Conservation (phyloP, 2,113 vertebrate genomes). For the Tor tambroides region DNA sequence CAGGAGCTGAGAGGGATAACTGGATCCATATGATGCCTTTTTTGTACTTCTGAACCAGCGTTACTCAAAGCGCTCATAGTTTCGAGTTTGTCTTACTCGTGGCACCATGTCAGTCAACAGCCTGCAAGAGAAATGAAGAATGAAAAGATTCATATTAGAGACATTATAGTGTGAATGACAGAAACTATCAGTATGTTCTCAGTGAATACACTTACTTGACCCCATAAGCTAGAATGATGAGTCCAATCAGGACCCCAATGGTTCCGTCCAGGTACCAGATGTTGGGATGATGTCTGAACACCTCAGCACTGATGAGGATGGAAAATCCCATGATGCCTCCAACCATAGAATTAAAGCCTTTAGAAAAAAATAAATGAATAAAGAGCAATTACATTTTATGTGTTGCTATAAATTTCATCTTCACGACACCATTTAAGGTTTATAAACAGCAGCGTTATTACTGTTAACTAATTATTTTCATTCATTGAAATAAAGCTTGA, state of each 20-base stretch:
- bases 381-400: neutral
- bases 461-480: neutral
- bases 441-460: neutral
- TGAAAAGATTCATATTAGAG: neutral
- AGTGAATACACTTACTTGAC: conserved; percentile 85
- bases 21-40: conserved; percentile 40
- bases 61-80: conserved; percentile 98
- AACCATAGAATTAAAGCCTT: conserved; percentile 96
- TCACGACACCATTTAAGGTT: neutral
- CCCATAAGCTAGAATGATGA: conserved; percentile 94
- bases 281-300: conserved; percentile 86
- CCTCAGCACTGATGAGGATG: conserved; percentile 94
- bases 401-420: neutral
- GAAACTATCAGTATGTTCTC: neutral
- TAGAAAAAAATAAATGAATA: conserved; percentile 38
- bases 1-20: conserved; percentile 44
- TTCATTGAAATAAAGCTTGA: too few relatives aligned
- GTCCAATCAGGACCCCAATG: conserved; percentile 91
- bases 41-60: conserved; percentile 4
- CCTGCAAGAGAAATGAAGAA: conserved; percentile 71
- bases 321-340: conserved; percentile 97
- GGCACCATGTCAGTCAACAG: conserved; percentile 93
- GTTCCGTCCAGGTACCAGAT: conserved; percentile 96
- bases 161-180: neutral
- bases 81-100: conserved; percentile 88